Evolutionary conservation across 2,113 vertebrate genomes (phyloP).

Genomic region (Motacilla alba): DNA sequence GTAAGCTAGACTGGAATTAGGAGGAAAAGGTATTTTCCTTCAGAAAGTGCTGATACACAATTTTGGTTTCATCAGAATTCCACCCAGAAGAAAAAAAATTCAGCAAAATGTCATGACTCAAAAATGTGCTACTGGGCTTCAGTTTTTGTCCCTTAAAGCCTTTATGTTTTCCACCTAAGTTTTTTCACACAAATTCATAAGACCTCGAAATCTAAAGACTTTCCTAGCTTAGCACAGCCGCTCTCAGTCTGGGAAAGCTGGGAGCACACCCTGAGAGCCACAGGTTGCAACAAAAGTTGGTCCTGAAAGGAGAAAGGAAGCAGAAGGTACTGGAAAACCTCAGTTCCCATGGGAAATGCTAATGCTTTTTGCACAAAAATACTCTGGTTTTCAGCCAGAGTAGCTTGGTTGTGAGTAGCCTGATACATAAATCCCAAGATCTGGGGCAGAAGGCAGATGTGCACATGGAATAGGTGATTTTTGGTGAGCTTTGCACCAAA

Average conservation of each 20-base stretch:
- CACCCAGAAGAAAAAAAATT: not conserved
- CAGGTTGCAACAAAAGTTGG: not conserved
- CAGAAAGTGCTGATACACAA: not conserved
- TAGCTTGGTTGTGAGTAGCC: not conserved
- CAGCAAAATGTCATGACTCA: not conserved
- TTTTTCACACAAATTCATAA: not conserved
- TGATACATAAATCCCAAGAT: not conserved
- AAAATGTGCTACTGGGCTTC: not conserved
- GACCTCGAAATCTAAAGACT: not conserved
- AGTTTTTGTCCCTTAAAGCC: not conserved
- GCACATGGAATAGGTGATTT: not conserved
- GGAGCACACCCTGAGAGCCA: not conserved
- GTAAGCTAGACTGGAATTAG: not conserved
- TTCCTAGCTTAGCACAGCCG: not conserved
- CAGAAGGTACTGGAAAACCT: slow-evolving; percentile 1
- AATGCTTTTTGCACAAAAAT: not conserved
- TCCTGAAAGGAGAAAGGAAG: not conserved
- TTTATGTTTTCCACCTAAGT: not conserved
- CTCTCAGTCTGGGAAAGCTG: not conserved
- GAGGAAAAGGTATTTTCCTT: not conserved
- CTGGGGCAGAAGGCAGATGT: not conserved
- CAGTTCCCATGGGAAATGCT: not conserved
- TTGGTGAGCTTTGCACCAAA: not conserved
- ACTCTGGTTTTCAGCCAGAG: not conserved
- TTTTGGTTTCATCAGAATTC: not conserved